A percentile compares a stretch with the other conserved stretches of the same genome.
phyloP scores from a whole-genome alignment of 2,113 vertebrate species.

The Neofelis nebulosa region DNA sequence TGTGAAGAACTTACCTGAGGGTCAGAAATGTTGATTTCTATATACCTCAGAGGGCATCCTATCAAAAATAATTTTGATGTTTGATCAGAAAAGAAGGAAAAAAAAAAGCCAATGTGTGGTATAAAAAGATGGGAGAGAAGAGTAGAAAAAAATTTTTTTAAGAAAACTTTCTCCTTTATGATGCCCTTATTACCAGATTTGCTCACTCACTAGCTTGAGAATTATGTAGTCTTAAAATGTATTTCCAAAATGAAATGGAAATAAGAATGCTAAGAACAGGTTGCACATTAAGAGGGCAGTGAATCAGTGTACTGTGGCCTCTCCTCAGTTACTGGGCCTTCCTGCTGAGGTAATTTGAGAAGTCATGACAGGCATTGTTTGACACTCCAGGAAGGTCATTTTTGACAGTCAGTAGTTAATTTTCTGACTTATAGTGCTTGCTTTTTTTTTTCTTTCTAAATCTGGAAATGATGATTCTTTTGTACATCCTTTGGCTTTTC shows the following conservation, averaged over 20 bases:
- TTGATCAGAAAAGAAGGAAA: neutral
- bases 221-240: neutral
- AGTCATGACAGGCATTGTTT: neutral
- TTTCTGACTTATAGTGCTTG: neutral
- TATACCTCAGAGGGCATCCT: neutral
- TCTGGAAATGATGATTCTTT: constrained; percentile 38
- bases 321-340: neutral
- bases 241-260: neutral
- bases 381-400: constrained; percentile 39
- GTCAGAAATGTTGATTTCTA: neutral
- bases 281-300: neutral
- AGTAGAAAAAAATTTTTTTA: neutral
- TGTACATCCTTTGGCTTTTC: neutral
- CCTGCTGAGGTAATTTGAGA: neutral
- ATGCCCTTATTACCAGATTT: neutral
- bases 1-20: neutral
- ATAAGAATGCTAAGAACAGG: constrained; percentile 26
- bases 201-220: neutral
- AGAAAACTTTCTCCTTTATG: neutral
- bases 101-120: neutral
- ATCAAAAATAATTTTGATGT: neutral
- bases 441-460: neutral
- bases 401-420: constrained; percentile 49
- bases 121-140: neutral
- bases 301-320: neutral